phyloP scores from a whole-genome alignment of 1,140 invertebrate species.

The Leptoteleia sp. region DNA sequence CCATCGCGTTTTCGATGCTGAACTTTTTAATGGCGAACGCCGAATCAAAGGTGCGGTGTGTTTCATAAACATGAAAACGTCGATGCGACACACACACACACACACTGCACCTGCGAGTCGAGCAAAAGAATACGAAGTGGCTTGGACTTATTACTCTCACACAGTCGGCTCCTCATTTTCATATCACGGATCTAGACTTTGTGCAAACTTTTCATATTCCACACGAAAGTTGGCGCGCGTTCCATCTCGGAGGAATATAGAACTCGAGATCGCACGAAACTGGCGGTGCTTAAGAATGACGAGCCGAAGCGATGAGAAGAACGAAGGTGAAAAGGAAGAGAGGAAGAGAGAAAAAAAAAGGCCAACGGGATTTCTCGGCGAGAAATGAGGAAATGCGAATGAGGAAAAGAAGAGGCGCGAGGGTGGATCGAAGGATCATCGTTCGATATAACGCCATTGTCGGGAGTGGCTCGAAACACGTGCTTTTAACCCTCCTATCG shows the following conservation, averaged over 20 bases:
- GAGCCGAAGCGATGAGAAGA: slow-evolving; percentile 52
- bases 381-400: slow-evolving; percentile 19
- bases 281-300: slow-evolving; percentile 62
- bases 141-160: slow-evolving; percentile 64
- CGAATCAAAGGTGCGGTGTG: slow-evolving; percentile 23
- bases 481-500: slow-evolving; percentile 47
- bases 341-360: slow-evolving; percentile 37
- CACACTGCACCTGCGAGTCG: slow-evolving; percentile 5
- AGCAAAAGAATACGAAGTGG: slow-evolving; percentile 59
- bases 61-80: slow-evolving; percentile 56
- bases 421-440: slow-evolving; percentile 51
- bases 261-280: slow-evolving; percentile 62
- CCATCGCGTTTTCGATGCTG: slow-evolving; percentile 19
- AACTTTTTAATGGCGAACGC: slow-evolving; percentile 35
- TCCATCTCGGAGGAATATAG: slow-evolving; percentile 59
- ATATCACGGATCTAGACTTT: slow-evolving; percentile 66
- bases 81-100: slow-evolving; percentile 41
- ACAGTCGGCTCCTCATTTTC: slow-evolving; percentile 65
- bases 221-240: slow-evolving; percentile 65
- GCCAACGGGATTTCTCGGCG: slow-evolving; percentile 24
- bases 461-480: slow-evolving; percentile 42
- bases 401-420: slow-evolving; percentile 40
- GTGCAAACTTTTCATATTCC: slow-evolving; percentile 67
- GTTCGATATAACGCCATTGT: slow-evolving; percentile 59
- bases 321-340: slow-evolving; percentile 47